phyloP scores from a whole-genome alignment of 2,888 invertebrate species.

The Cheilosia pagana region DNA sequence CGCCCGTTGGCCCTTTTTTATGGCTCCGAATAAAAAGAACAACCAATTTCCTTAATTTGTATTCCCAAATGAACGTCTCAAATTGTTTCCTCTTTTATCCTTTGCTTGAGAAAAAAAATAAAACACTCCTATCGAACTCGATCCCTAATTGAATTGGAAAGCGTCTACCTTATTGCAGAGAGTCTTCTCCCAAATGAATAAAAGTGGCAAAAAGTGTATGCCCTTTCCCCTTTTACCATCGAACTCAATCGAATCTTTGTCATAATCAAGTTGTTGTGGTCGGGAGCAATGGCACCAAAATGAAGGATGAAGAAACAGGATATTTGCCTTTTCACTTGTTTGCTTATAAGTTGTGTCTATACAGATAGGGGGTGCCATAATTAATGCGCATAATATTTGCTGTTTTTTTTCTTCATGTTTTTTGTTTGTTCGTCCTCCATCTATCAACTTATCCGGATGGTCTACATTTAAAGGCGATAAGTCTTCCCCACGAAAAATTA shows the following conservation, averaged over 20 bases:
- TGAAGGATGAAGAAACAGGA: constrained; percentile 8
- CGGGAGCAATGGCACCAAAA: constrained; percentile 25
- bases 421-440: constrained; percentile 28
- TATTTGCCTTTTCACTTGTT: constrained; percentile 46
- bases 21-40: background rate
- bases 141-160: constrained; percentile 52
- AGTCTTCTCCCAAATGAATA: constrained; percentile 25
- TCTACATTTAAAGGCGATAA: constrained; percentile 58
- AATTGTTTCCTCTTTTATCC: constrained; percentile 7
- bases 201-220: constrained; percentile 35
- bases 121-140: constrained; percentile 34
- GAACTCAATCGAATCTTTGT: constrained; percentile 30
- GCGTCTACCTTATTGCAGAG: constrained; percentile 41
- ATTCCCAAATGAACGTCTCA: constrained; percentile 40
- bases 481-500: constrained; percentile 21
- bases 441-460: constrained; percentile 48
- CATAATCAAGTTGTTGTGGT: constrained; percentile 42
- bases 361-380: constrained; percentile 37
- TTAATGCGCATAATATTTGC: constrained; percentile 56
- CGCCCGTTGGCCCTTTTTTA: background rate
- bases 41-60: constrained; percentile 14
- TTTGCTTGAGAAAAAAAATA: background rate
- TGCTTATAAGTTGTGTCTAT: constrained; percentile 22
- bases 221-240: background rate
- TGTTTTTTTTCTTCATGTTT: background rate